These are phyloP conservation scores for Thunnus thynnus DNA, from an alignment of 2,113 vertebrate species.

Conservation along the genomic window DNA sequence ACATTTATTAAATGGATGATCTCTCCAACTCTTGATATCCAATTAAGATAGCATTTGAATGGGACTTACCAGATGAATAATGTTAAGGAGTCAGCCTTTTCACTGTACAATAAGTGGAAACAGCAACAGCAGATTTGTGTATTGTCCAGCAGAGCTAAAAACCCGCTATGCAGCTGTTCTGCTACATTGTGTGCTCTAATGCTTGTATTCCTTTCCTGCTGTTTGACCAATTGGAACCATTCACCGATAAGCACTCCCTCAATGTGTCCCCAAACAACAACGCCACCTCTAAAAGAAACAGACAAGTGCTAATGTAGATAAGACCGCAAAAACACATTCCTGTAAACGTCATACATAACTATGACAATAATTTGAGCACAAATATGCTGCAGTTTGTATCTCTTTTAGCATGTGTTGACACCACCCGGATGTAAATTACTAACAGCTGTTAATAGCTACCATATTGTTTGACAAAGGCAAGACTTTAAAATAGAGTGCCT, in stretches of 20 bases:
- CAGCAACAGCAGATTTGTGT: conserved; percentile 25
- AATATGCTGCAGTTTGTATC: conserved; percentile 24
- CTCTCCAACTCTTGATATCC: conserved; percentile 66
- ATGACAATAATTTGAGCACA: conserved; percentile 28
- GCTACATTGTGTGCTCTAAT: background rate
- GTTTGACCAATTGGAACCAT: conserved; percentile 37
- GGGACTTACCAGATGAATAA: conserved; percentile 42
- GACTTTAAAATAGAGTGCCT: conserved; percentile 43
- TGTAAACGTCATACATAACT: conserved; percentile 3
- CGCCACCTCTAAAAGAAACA: conserved; percentile 9
- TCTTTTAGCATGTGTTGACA: conserved; percentile 28
- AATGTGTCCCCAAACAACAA: background rate
- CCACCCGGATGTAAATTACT: conserved; percentile 39
- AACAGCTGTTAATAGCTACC: conserved; percentile 58
- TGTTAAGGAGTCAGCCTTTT: conserved; percentile 42
- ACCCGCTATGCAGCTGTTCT: background rate
- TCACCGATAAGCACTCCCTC: conserved; percentile 5
- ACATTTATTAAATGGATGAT: conserved; percentile 66
- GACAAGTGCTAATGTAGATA: conserved; percentile 8
- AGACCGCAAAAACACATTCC: background rate
- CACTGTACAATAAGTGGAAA: conserved; percentile 29
- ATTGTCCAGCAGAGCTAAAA: conserved; percentile 20
- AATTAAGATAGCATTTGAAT: conserved; percentile 66
- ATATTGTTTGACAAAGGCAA: conserved; percentile 57
- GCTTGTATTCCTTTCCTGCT: conserved; percentile 3